These are phyloP conservation scores for Cricetomys ansorgei DNA, from an alignment of 2,113 vertebrate species.

Conservation along the genomic window DNA sequence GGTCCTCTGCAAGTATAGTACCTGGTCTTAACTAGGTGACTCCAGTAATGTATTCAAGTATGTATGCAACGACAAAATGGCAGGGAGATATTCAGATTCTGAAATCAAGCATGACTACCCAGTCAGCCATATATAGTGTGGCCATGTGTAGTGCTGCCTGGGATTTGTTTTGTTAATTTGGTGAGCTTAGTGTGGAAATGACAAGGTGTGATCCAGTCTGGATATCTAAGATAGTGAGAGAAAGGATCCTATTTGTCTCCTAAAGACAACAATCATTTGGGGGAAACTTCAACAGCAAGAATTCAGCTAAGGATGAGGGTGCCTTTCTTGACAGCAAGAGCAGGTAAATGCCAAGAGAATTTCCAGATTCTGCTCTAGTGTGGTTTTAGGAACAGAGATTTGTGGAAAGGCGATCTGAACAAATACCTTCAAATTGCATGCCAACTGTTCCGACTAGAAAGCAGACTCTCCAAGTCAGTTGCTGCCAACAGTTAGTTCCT, in stretches of 20 bases:
- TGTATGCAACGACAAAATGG: background rate
- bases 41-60: background rate
- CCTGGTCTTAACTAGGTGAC: background rate
- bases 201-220: background rate
- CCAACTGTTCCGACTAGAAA: background rate
- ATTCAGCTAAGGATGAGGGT: background rate
- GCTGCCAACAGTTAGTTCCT: background rate
- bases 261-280: background rate
- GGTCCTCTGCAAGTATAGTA: background rate
- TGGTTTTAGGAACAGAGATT: background rate
- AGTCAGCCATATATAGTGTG: background rate
- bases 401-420: background rate
- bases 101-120: background rate
- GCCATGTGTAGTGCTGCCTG: background rate
- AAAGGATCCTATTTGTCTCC: background rate
- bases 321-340: background rate
- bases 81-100: background rate
- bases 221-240: background rate
- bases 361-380: background rate
- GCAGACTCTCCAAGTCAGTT: background rate
- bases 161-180: background rate
- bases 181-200: background rate
- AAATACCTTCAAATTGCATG: background rate
- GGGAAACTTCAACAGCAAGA: background rate
- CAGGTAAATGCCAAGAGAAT: conserved; percentile 10